phyloP scores from a whole-genome alignment of 1,140 invertebrate genomes.

The Euwallacea fornicatus region DNA sequence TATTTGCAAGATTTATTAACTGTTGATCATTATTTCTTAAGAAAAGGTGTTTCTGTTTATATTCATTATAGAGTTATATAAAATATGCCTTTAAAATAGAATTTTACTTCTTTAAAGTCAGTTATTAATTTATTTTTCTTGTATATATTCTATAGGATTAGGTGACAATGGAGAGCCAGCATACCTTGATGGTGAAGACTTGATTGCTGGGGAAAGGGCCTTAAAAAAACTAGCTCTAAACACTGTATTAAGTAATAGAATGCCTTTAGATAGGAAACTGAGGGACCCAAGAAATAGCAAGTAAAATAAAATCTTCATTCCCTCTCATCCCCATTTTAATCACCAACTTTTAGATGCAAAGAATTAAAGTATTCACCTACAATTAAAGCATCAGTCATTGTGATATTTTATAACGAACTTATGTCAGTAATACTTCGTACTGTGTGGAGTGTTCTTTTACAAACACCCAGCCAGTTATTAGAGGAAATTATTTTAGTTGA shows the following conservation, averaged over 20 bases:
- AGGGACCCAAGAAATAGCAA: constrained; percentile 49
- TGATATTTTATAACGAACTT: constrained; percentile 91
- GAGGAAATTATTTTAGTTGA: constrained; percentile 89
- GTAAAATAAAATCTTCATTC: constrained; percentile 14
- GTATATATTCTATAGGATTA: constrained; percentile 54
- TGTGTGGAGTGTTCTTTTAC: constrained; percentile 84
- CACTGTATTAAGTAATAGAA: constrained; percentile 77
- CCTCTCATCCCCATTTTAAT: neutral
- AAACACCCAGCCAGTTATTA: constrained; percentile 67
- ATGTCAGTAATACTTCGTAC: constrained; percentile 82
- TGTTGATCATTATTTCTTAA: neutral
- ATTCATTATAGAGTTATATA: too few relatives aligned
- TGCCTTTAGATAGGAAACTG: constrained; percentile 70
- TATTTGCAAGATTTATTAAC: neutral
- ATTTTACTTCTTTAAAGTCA: constrained; percentile 51
- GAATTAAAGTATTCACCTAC: constrained; percentile 58
- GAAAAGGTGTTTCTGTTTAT: neutral
- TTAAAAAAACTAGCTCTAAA: constrained; percentile 82
- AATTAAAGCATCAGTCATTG: constrained; percentile 69
- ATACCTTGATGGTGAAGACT: constrained; percentile 59
- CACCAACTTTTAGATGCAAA: constrained; percentile 57
- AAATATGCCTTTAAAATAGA: neutral
- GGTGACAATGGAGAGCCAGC: constrained; percentile 69
- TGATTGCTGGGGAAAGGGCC: constrained; percentile 63
- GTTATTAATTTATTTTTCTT: constrained; percentile 12